These are phyloP conservation scores for Geotrupes spiniger DNA, from an alignment of 2,888 invertebrate genomes.

Conservation along the genomic window DNA sequence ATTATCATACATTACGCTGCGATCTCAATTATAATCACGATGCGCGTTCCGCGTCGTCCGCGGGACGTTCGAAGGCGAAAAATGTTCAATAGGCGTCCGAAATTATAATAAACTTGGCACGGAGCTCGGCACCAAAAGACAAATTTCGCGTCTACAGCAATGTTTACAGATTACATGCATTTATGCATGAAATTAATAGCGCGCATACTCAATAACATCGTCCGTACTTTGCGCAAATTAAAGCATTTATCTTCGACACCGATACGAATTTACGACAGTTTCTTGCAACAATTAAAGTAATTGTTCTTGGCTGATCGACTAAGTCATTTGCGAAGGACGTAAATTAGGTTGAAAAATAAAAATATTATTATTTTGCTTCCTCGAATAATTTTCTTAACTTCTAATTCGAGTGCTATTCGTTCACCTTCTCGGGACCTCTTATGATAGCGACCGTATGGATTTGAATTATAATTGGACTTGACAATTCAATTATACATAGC, in stretches of 20 bases:
- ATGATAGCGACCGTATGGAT: no score
- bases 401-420: no score
- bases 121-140: conserved; percentile 11
- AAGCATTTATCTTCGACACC: conserved; percentile 28
- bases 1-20: background rate
- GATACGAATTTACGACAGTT: conserved; percentile 8
- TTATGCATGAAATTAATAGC: conserved; percentile 38
- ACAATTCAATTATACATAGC: no score
- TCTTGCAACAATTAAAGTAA: conserved; percentile 1
- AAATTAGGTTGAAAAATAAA: no score
- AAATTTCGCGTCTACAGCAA: conserved; percentile 24
- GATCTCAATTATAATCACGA: conserved; percentile 9
- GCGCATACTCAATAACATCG: conserved; percentile 30
- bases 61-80: conserved; percentile 4
- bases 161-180: conserved; percentile 37
- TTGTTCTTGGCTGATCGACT: conserved; percentile 10
- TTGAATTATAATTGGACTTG: no score
- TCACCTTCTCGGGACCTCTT: no score
- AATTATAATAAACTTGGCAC: no score
- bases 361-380: no score
- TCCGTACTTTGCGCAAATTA: conserved; percentile 29
- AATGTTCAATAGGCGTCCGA: background rate
- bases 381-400: no score
- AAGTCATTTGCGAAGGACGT: conserved; percentile 1
- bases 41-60: conserved; percentile 7